These are phyloP conservation scores for Hippocampus mohnikei DNA, from an alignment of 2,113 vertebrate genomes.

Conservation along the genomic window DNA sequence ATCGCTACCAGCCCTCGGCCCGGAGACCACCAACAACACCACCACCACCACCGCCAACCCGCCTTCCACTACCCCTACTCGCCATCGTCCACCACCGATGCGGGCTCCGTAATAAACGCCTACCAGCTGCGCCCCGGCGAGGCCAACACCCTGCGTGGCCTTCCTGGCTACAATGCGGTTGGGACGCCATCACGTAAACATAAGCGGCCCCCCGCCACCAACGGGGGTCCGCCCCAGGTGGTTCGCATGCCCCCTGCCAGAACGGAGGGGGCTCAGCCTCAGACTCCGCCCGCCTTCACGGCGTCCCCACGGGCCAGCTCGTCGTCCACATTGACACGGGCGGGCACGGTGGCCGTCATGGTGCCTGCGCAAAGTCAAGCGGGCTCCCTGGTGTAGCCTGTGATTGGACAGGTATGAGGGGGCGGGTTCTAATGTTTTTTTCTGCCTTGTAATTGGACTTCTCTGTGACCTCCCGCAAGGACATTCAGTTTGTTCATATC, in stretches of 20 bases:
- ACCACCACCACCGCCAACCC: conserved; percentile 47
- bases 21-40: conserved; percentile 54
- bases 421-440: conserved; percentile 7
- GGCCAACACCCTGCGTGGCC: conserved; percentile 66
- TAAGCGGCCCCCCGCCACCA: conserved; percentile 47
- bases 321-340: conserved; percentile 70
- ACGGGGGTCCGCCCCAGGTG: conserved; percentile 53
- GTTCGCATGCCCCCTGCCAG: conserved; percentile 53
- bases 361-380: conserved; percentile 82
- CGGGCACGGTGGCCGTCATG: conserved; percentile 79
- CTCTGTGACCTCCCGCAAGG: not conserved
- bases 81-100: conserved; percentile 59
- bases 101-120: conserved; percentile 69
- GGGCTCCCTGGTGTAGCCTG: conserved; percentile 82
- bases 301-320: conserved; percentile 55
- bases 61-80: conserved; percentile 67
- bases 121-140: conserved; percentile 68
- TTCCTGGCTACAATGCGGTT: conserved; percentile 73
- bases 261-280: conserved; percentile 73
- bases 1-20: conserved; percentile 75
- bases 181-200: conserved; percentile 50
- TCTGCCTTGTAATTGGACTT: conserved; percentile 33
- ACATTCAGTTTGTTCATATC: not conserved
- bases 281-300: conserved; percentile 50
- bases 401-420: not conserved